phyloP scores from a whole-genome alignment of 2,888 invertebrate species.

The Meiosimyza platycephala region DNA sequence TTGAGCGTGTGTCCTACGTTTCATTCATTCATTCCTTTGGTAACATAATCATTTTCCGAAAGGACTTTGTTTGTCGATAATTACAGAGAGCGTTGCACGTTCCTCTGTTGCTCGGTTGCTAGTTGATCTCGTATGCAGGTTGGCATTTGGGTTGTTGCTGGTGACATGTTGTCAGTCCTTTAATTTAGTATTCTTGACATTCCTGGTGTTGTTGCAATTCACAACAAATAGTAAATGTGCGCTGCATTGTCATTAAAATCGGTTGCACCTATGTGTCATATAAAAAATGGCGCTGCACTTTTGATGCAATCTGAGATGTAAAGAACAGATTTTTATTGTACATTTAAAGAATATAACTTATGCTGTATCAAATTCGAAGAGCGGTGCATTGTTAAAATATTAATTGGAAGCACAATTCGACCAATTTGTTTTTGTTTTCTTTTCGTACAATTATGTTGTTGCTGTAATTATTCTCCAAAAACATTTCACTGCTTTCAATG shows the following conservation, averaged over 20 bases:
- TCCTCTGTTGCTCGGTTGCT: not conserved
- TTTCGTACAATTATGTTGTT: too few relatives aligned
- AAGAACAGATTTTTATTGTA: too few relatives aligned
- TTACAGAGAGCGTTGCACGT: constrained; percentile 44
- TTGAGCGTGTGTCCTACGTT: constrained; percentile 44
- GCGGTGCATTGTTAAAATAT: too few relatives aligned
- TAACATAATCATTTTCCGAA: constrained; percentile 47
- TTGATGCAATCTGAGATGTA: too few relatives aligned
- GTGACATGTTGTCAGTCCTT: constrained; percentile 18
- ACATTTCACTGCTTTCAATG: too few relatives aligned
- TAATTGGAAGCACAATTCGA: too few relatives aligned
- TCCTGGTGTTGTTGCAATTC: not conserved
- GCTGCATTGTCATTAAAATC: constrained; percentile 48
- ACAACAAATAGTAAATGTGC: not conserved
- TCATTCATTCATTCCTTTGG: constrained; percentile 27
- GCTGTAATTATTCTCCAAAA: too few relatives aligned
- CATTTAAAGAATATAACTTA: too few relatives aligned
- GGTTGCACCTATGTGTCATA: constrained; percentile 39
- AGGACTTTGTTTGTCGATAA: constrained; percentile 50
- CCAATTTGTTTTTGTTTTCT: too few relatives aligned
- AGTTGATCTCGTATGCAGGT: constrained; percentile 5
- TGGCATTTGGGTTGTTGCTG: constrained; percentile 13
- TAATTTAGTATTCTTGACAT: constrained; percentile 27
- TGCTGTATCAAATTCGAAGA: too few relatives aligned
- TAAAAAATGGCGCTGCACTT: not conserved